Evolutionary conservation across 1,140 invertebrate species (phyloP).

Genomic region (Tetramorium alpestre): DNA sequence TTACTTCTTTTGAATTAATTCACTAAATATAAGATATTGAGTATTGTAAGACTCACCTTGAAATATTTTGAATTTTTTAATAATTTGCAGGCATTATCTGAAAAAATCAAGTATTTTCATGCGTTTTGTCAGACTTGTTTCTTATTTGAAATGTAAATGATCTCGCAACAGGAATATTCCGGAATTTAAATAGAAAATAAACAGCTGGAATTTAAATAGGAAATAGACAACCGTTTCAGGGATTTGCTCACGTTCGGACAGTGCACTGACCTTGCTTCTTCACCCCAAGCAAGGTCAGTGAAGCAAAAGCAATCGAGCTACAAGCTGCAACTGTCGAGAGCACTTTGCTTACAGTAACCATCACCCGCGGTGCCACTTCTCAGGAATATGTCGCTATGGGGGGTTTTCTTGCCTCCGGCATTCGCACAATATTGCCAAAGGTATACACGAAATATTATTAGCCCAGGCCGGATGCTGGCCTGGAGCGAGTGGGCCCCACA

Average conservation of each 20-base stretch:
- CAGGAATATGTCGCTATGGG: constrained; percentile 1
- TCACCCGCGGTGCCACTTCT: constrained; percentile 22
- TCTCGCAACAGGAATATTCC: neutral
- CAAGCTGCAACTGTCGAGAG: neutral
- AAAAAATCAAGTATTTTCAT: neutral
- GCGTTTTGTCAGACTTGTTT: neutral
- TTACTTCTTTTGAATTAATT: neutral
- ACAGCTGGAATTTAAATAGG: too few relatives aligned
- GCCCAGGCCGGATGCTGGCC: neutral
- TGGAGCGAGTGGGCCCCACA: neutral
- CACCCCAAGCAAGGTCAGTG: neutral
- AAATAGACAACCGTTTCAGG: neutral
- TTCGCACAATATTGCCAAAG: constrained; percentile 12
- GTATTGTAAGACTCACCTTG: neutral
- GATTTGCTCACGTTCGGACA: neutral
- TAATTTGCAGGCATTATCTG: neutral
- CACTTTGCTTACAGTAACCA: neutral
- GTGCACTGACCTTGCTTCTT: neutral
- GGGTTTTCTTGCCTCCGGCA: neutral
- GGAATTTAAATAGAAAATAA: neutral
- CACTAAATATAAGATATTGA: neutral
- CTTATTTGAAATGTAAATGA: neutral
- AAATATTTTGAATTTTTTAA: constrained; percentile 8
- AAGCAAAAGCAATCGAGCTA: constrained; percentile 10
- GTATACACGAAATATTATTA: constrained; percentile 26